phyloP scores from a whole-genome alignment of 2,113 vertebrate genomes.

The Barbus barbus region DNA sequence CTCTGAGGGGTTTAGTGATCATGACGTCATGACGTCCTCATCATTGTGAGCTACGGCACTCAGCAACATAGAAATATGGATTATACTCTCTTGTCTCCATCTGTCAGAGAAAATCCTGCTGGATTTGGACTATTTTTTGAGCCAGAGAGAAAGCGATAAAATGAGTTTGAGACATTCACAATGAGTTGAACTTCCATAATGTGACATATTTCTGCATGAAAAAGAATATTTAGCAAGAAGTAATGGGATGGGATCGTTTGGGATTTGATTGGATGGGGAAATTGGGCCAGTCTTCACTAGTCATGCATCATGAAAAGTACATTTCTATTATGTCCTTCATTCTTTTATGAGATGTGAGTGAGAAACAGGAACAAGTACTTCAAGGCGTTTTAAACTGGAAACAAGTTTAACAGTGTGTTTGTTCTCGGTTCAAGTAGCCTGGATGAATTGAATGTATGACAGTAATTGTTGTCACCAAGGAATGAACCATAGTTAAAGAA shows the following conservation, averaged over 20 bases:
- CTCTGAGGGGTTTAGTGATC: constrained; percentile 9
- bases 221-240: neutral
- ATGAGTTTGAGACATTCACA: neutral
- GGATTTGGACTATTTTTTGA: constrained; percentile 33
- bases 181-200: neutral
- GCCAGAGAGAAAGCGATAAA: neutral
- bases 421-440: neutral
- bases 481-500: neutral
- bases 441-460: neutral
- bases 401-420: neutral
- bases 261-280: neutral
- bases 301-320: neutral
- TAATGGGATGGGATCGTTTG: neutral
- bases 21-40: constrained; percentile 18
- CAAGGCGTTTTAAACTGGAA: neutral
- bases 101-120: constrained; percentile 36
- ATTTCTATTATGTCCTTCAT: neutral
- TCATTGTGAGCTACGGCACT: neutral
- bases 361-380: neutral
- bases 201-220: neutral
- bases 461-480: neutral
- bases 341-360: neutral
- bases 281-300: neutral
- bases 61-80: constrained; percentile 45
- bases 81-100: constrained; percentile 39